phyloP scores from a whole-genome alignment of 2,888 invertebrate genomes.

The Xestia ashworthii region DNA sequence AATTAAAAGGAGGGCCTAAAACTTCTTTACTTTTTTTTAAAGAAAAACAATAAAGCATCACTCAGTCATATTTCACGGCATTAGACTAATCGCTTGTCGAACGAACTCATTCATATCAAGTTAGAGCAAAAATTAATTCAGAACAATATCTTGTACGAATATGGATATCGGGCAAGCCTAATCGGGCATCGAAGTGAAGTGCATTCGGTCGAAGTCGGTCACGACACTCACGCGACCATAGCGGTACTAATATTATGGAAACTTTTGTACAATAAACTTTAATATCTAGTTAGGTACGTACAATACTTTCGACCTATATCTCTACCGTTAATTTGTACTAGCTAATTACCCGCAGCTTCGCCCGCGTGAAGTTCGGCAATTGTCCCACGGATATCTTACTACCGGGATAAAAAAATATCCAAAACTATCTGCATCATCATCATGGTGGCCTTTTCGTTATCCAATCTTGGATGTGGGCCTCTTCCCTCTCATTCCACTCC shows the following conservation, averaged over 20 bases:
- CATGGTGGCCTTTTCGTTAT: too few species aligned
- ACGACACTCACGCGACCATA: conserved; percentile 43
- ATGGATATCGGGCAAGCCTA: conserved; percentile 23
- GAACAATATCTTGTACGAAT: conserved; percentile 12
- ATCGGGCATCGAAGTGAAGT: conserved; percentile 30
- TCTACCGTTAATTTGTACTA: too few species aligned
- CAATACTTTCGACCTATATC: too few species aligned
- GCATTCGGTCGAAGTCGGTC: conserved; percentile 34
- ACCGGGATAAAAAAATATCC: too few species aligned
- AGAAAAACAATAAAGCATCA: neutral
- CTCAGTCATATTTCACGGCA: conserved; percentile 2
- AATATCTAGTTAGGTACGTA: too few species aligned
- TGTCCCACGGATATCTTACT: too few species aligned
- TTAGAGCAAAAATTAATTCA: conserved; percentile 13
- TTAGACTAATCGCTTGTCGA: neutral
- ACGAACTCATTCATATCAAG: neutral
- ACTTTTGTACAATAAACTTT: conserved; percentile 1
- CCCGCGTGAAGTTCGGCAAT: too few species aligned
- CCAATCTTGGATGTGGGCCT: too few species aligned
- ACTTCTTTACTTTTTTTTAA: neutral
- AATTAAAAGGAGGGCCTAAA: too few species aligned
- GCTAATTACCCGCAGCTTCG: too few species aligned
- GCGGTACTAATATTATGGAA: conserved; percentile 26
- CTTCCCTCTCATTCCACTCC: too few species aligned
- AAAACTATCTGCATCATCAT: too few species aligned